Evolutionary conservation across 2,797 vertebrate genomes (phyloP), one percentile per base, ranked within the genome.

Genomic region (Heliangelus exortis): DNA sequence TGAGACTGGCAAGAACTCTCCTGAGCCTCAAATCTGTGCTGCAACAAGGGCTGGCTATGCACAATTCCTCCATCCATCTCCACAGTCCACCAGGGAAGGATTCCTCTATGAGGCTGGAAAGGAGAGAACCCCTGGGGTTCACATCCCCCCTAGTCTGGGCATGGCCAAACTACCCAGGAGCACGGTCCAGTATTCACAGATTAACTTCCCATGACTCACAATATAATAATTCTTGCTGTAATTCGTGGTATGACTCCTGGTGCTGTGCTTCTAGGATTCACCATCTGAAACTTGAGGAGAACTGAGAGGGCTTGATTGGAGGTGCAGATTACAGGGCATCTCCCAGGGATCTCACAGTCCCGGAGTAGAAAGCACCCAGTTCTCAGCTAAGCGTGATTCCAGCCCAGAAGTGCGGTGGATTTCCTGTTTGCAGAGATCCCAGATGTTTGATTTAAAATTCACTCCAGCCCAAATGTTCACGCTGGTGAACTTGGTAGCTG

Each of bases 361-460:
- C 1, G 51, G 66, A 3, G 2, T 12, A 63, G 91, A 87, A 87
- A 89, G 80, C 16, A 65, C 65, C 22, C 58, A 0, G 59, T 89
- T 87, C 82, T 87, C 80, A 68, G 51, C 57, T 68, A 54, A 57
- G 74, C 90, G 77, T 18, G 5, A 61, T 92, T 74, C 72, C 92
- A 95, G 61, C 53, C 57, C 41, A 84, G 34, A 55, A 90, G 68
- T 65, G 57, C 12, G 47, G 66, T 93, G 31, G 55, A 58, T 89
- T 95, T 94, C 84, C 92, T 95, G 90, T 92, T 87, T 87, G 89
- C 74, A 88, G 65, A 93, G 51, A 58, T 79, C 90, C 61, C 92
- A 92, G 74, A 91, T 84, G 83, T 93, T 90, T 91, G 79, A 83
- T 93, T 92, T 95, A 91, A 91, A 94, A 91, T 55, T 77, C 80